Conservation (phyloP, 1,140 invertebrate species). For the Patella vulgata region DNA sequence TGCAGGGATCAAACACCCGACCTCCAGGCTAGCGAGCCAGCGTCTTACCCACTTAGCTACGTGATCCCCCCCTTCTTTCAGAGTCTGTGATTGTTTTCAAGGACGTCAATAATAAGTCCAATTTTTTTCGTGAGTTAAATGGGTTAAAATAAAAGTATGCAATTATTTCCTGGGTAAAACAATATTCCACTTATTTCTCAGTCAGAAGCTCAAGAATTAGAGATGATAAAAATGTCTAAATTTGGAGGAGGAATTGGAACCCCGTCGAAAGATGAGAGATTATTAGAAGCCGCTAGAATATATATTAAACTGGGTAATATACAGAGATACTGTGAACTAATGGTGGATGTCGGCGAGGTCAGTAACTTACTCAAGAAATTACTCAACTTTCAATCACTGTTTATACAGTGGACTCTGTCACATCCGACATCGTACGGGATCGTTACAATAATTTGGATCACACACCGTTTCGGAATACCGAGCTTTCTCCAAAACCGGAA, state of each 20-base stretch:
- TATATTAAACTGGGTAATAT: constrained; percentile 67
- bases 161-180: not conserved
- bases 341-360: constrained; percentile 66
- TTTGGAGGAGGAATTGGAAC: constrained; percentile 59
- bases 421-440: too few species aligned
- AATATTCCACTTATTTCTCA: constrained; percentile 31
- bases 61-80: too few species aligned
- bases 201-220: constrained; percentile 66
- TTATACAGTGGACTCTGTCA: too few species aligned
- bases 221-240: constrained; percentile 62
- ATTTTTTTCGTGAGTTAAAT: not conserved
- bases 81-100: not conserved
- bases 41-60: too few species aligned
- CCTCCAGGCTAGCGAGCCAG: too few species aligned
- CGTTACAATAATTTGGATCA: too few species aligned
- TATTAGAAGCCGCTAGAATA: constrained; percentile 60
- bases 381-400: too few species aligned
- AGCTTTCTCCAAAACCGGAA: too few species aligned
- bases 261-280: constrained; percentile 53
- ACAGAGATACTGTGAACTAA: constrained; percentile 68
- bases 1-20: too few species aligned
- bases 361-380: not conserved
- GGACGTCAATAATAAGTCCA: not conserved
- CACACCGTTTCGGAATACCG: too few species aligned
- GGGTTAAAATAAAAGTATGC: not conserved